These are phyloP conservation scores for Xiphorhynchus erythropygius DNA, from an alignment of 2,797 vertebrate species.

Conservation along the genomic window DNA sequence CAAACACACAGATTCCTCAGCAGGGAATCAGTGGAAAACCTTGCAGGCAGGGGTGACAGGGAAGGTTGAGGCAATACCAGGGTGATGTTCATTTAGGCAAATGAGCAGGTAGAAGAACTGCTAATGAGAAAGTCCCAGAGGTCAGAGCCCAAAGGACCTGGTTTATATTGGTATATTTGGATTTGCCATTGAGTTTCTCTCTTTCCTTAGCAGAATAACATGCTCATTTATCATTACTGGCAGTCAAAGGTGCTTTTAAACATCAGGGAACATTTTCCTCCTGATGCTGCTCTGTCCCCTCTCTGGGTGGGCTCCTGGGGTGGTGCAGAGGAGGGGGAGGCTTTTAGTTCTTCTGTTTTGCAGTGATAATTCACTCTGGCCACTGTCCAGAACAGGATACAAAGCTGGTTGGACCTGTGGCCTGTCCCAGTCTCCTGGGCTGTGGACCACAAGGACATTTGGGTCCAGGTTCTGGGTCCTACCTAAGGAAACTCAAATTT, in stretches of 20 bases:
- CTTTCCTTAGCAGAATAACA: neutral
- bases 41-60: neutral
- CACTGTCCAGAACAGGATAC: neutral
- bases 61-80: neutral
- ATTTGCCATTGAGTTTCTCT: neutral
- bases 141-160: neutral
- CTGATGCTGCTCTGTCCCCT: neutral
- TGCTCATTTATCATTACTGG: neutral
- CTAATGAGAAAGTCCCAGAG: neutral
- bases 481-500: neutral
- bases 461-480: neutral
- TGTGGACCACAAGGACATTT: neutral
- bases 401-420: neutral
- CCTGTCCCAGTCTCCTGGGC: neutral
- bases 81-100: neutral
- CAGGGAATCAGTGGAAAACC: neutral
- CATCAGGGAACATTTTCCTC: neutral
- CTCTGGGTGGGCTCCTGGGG: neutral
- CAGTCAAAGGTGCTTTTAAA: constrained; percentile 39
- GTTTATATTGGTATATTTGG: neutral
- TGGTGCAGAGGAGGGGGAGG: neutral
- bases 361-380: neutral
- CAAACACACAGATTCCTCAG: neutral
- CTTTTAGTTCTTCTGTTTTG: neutral
- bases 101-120: neutral